Evolutionary conservation across 2,888 invertebrate species (phyloP), one percentile per base, ranked within the genome.

Genomic region (Elmis aenea): DNA sequence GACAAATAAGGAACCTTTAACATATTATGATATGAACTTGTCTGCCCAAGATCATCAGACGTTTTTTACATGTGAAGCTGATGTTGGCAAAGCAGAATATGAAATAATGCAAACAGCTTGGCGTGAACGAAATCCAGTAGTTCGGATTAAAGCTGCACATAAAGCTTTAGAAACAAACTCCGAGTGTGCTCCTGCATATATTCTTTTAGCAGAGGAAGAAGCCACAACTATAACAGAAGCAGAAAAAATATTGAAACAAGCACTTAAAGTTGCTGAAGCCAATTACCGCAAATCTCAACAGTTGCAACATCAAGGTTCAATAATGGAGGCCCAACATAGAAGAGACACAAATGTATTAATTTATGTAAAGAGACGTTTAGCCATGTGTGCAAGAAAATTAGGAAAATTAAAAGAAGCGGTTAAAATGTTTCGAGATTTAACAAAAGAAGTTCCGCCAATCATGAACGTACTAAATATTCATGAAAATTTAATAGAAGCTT

Each of bases 31-130:
- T 62, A 96, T 97, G 96, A 99, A 97, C 69, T 74, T 97, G 25
- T 94, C 95, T 0, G 96, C 97, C 11, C 96, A 97, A 71, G 97
- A 97, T 70, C 97, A 99, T 69, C 96, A 96, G 67, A 92, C 90
- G 3, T 91, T 92, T 69, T 93, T 94, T 62, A 92, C 90, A 0
- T 91, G 92, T 67, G 92, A 93, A 64, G 84, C 82, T 27, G 92
- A 94, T 66, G 78, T 77, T 1, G 86, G 87, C 16, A 88, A 85
- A 66, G 81, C 85, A 2, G 92, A 93, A 62, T 91, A 89, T 67
- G 90, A 93, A 69, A 84, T 90, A 55, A 92, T 95, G 92, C 89
- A 91, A 67, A 90, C 91, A 33, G 96, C 95, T 9, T 96, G 95
- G 95, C 73, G 95, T 52, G 95, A 95, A 73, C 76, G 95, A 26